phyloP scores from a whole-genome alignment of 2,888 invertebrate genomes.

The Plagiodera versicolora region DNA sequence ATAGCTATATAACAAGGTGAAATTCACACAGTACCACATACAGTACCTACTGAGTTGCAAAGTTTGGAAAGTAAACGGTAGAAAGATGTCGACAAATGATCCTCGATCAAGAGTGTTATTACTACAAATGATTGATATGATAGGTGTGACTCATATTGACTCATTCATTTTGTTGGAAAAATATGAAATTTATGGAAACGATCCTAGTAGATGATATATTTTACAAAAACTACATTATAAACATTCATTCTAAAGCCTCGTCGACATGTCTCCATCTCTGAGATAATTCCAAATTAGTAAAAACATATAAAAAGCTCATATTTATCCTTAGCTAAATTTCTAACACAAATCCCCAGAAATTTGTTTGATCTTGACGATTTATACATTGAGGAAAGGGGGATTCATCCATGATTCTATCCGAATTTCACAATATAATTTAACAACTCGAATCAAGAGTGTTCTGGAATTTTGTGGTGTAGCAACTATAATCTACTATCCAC shows the following conservation, averaged over 20 bases:
- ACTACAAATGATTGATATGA: background rate
- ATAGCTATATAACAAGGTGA: conserved; percentile 54
- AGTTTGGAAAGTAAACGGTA: conserved; percentile 23
- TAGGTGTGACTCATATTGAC: background rate
- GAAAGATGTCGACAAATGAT: conserved; percentile 18
- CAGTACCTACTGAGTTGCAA: conserved; percentile 48
- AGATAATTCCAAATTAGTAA: conserved; percentile 32
- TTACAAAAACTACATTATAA: conserved; percentile 9
- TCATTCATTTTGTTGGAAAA: background rate
- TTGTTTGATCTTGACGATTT: conserved; percentile 31
- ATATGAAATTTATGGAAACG: background rate
- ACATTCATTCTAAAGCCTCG: conserved; percentile 17
- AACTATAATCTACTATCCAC: too few relatives aligned
- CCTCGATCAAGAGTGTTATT: background rate
- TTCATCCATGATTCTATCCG: too few relatives aligned
- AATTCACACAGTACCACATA: conserved; percentile 55
- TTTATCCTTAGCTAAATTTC: conserved; percentile 48
- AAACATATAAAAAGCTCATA: conserved; percentile 39
- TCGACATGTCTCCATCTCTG: conserved; percentile 34
- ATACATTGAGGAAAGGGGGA: too few relatives aligned
- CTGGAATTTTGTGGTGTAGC: too few relatives aligned
- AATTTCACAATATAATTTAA: conserved; percentile 41
- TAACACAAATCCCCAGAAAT: conserved; percentile 50
- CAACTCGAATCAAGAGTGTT: too few relatives aligned
- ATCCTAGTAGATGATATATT: conserved; percentile 2